phyloP scores from a whole-genome alignment of 2,888 invertebrate species.

The Meta bourneti region DNA sequence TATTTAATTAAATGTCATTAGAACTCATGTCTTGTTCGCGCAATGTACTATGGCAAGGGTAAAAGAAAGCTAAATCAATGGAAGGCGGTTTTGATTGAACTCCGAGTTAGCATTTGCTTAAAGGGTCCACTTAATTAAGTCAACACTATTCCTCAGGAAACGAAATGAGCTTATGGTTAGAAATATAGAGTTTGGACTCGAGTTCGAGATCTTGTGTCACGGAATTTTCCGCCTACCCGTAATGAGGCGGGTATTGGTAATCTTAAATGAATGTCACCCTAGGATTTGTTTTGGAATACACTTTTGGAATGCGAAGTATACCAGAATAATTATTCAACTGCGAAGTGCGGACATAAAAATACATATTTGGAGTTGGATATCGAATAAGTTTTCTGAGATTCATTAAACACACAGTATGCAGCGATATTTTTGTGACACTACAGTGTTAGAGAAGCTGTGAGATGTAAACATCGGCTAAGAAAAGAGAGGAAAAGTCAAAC shows the following conservation, averaged over 20 bases:
- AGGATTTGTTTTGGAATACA: not conserved
- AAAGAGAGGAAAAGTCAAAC: too few relatives aligned
- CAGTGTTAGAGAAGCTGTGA: too few relatives aligned
- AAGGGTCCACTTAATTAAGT: conserved; percentile 41
- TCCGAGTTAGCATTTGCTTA: conserved; percentile 42
- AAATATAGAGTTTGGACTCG: not conserved
- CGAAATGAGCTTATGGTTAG: conserved; percentile 5
- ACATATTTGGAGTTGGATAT: too few relatives aligned
- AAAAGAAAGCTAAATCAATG: conserved; percentile 50
- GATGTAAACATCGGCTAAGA: too few relatives aligned
- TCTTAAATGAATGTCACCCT: not conserved
- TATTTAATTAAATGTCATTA: conserved; percentile 75
- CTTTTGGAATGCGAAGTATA: too few relatives aligned
- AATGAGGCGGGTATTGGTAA: not conserved
- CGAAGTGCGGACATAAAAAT: too few relatives aligned
- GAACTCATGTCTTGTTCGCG: conserved; percentile 53
- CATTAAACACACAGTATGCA: too few relatives aligned
- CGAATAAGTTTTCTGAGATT: too few relatives aligned
- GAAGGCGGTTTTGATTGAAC: conserved; percentile 54
- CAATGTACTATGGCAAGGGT: not conserved
- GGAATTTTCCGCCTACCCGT: not conserved
- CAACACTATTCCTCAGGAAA: conserved; percentile 1
- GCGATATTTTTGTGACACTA: too few relatives aligned
- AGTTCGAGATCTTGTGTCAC: not conserved
- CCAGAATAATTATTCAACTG: too few relatives aligned